Base-by-base conservation (phyloP, 2,888 invertebrate genomes). In the Hemithea aestivaria region DNA sequence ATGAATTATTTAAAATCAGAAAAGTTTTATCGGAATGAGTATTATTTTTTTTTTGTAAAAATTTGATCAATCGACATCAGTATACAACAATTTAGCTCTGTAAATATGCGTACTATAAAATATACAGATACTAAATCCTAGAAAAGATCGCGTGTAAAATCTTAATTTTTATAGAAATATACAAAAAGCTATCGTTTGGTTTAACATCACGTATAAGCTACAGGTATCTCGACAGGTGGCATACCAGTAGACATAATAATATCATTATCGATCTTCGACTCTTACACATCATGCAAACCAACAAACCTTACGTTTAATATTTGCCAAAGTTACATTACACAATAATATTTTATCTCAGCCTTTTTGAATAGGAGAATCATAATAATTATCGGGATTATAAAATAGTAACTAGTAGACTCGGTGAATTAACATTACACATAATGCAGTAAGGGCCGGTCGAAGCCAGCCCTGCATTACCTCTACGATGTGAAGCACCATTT, bases 401-500 rank as follows among this genome's bases (percentile, higher is more conserved):
- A 76, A 77, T 82, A 83, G 75, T 82, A 77, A 79, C 76, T 78
- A 84, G 75, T 38, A 53, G 50, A 53, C 32, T 50, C 44, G 79
- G 79, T 79, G 80, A 77, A 76, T 75, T 73, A 74, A 75, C 62
- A 74, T 69, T 77, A 80, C 62, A n/a, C 2, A 16, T 16, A 46
- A 58, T 58, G 64, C 59, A 65, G 64, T 67, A 58, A 35, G 20
- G 20, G 29, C 27, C 11, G 35, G 20, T 7, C 21, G 20, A 10
- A 21, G 42, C 37, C 32, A 34, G 40, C 34, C 36, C 32, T 21
- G 53, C 57, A 50, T 53, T 62, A 66, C 77, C 69, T 75, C 87
- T 85, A 87, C 81, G 66, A 75, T 69, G 78, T 81, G 82, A 85
- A 85, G 87, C 87, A 87, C 87, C 87, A 87, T 85, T n/a, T 82